A percentile compares a stretch with the other conserved stretches of the same genome.
Evolutionary conservation across 1,140 invertebrate species (phyloP).

Genomic region (Propsilocerus akamusi): DNA sequence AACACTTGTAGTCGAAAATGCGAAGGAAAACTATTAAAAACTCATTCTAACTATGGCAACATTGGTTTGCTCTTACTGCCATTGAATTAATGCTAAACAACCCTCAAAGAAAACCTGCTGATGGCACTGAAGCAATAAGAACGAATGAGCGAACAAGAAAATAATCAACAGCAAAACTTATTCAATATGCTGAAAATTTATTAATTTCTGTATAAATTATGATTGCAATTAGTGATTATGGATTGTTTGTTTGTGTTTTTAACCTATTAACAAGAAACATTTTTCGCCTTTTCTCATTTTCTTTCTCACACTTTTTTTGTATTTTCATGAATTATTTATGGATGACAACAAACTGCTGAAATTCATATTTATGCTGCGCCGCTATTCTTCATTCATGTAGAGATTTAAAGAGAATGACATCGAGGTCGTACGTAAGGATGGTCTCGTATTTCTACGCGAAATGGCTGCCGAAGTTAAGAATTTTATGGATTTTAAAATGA

Average conservation of each 20-base stretch:
- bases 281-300: neutral
- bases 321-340: conserved; percentile 2
- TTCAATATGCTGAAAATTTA: neutral
- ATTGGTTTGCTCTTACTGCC: neutral
- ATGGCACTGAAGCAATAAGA: too few species aligned
- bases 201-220: conserved; percentile 3
- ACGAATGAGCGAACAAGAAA: too few species aligned
- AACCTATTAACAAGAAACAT: conserved; percentile 1
- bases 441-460: conserved; percentile 60
- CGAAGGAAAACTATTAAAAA: conserved; percentile 1
- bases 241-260: conserved; percentile 1
- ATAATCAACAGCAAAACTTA: neutral
- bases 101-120: too few species aligned
- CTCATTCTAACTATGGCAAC: neutral
- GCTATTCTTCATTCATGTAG: conserved; percentile 27
- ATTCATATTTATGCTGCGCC: neutral
- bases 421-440: conserved; percentile 56
- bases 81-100: neutral
- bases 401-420: conserved; percentile 58
- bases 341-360: neutral
- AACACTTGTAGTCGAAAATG: neutral
- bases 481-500: conserved; percentile 80
- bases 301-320: neutral
- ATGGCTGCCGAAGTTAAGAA: conserved; percentile 72
- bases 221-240: conserved; percentile 4